phyloP scores from a whole-genome alignment of 2,797 vertebrate genomes.

The Sarcophilus harrisii region DNA sequence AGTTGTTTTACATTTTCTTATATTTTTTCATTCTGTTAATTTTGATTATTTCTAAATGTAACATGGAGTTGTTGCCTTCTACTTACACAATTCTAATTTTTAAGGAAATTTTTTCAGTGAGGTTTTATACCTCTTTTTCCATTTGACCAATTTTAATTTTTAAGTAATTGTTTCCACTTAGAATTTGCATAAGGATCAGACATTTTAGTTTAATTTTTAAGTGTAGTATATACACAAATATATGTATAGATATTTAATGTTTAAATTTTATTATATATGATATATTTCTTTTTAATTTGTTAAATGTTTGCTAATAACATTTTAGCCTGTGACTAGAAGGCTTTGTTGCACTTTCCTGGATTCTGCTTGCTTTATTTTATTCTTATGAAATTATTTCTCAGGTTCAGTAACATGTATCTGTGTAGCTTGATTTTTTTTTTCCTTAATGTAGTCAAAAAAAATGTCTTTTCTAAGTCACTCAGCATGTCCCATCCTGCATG shows the following conservation, averaged over 20 bases:
- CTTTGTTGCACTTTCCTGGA: background rate
- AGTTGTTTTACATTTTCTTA: too few relatives aligned
- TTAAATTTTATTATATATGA: background rate
- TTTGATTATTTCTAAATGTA: too few relatives aligned
- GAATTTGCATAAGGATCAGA: background rate
- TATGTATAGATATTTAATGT: background rate
- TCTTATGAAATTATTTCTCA: background rate
- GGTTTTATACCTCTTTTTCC: too few relatives aligned
- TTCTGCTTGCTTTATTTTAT: background rate
- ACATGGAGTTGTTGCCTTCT: too few relatives aligned
- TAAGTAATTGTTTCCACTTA: background rate
- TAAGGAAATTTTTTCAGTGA: too few relatives aligned
- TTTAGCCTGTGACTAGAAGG: background rate
- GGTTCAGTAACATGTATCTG: background rate
- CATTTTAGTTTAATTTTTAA: background rate
- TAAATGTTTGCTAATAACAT: background rate
- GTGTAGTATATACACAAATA: background rate
- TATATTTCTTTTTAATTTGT: background rate
- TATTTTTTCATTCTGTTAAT: too few relatives aligned
- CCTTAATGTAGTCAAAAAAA: constrained; percentile 9
- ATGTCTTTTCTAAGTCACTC: constrained; percentile 40
- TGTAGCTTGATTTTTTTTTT: background rate
- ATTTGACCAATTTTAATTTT: too few relatives aligned
- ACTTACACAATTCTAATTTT: too few relatives aligned
- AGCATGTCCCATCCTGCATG: background rate